Percentiles rank a stretch among this genome's conserved stretches.
phyloP scores from a whole-genome alignment of 2,797 vertebrate genomes.

The Chelidonichthys spinosus region DNA sequence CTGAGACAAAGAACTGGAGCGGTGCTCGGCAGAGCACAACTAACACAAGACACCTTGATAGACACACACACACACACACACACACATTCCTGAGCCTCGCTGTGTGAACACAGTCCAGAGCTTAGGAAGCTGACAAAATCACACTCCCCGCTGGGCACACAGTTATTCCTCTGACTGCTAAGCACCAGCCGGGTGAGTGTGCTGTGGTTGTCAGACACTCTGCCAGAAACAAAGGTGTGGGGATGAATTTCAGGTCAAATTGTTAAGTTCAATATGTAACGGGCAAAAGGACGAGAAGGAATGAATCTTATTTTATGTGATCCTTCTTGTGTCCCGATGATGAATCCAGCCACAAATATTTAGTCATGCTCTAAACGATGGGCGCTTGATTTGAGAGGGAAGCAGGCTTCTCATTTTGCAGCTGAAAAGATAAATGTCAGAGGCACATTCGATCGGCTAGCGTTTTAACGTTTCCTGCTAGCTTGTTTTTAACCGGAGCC shows the following conservation, averaged over 20 bases:
- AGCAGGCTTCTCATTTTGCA: not conserved
- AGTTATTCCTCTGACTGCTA: slow-evolving; percentile 40
- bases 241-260: not conserved
- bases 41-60: slow-evolving; percentile 45
- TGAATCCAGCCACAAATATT: not conserved
- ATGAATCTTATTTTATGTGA: too few species aligned
- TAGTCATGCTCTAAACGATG: not conserved
- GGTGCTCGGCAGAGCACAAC: slow-evolving; percentile 46
- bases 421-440: not conserved
- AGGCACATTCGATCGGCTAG: not conserved
- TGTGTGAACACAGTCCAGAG: slow-evolving; percentile 41
- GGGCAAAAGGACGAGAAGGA: too few species aligned
- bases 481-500: not conserved
- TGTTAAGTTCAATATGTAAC: not conserved
- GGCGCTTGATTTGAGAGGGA: not conserved
- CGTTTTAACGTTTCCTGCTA: not conserved
- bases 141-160: slow-evolving; percentile 45
- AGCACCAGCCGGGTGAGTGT: slow-evolving; percentile 25
- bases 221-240: slow-evolving; percentile 21
- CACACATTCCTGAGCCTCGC: slow-evolving; percentile 23
- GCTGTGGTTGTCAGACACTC: slow-evolving; percentile 41
- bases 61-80: slow-evolving; percentile 28
- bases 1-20: slow-evolving; percentile 30
- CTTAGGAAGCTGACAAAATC: slow-evolving; percentile 52
- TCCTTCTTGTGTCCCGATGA: too few species aligned